Conservation (phyloP, 2,113 vertebrate genomes). For the Marmota monax region DNA sequence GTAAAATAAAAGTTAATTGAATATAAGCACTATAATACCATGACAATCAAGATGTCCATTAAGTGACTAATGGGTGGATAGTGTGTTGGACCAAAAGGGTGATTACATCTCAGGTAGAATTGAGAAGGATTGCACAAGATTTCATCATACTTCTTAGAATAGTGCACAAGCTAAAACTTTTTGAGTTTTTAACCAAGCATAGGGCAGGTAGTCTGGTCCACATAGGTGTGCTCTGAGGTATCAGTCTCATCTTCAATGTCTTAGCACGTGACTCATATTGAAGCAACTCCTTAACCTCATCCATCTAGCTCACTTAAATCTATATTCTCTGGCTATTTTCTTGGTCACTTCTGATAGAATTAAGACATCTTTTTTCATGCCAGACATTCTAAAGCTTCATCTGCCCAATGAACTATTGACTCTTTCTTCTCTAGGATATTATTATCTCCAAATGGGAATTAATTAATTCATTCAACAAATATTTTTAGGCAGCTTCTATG, state of each 20-base stretch:
- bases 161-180: neutral
- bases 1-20: neutral
- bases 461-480: neutral
- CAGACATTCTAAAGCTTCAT: neutral
- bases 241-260: neutral
- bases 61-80: neutral
- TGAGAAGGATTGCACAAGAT: neutral
- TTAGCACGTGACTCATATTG: neutral
- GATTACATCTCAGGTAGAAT: neutral
- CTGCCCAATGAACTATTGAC: neutral
- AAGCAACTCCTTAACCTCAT: neutral
- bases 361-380: neutral
- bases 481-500: neutral
- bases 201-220: neutral
- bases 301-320: neutral
- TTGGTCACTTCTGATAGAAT: neutral
- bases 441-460: neutral
- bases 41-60: neutral
- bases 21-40: neutral
- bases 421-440: neutral
- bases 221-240: neutral
- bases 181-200: neutral
- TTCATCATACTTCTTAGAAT: neutral
- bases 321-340: neutral
- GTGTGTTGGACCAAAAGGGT: neutral